Conservation (phyloP, 2,113 vertebrate genomes). For the Odocoileus virginianus region DNA sequence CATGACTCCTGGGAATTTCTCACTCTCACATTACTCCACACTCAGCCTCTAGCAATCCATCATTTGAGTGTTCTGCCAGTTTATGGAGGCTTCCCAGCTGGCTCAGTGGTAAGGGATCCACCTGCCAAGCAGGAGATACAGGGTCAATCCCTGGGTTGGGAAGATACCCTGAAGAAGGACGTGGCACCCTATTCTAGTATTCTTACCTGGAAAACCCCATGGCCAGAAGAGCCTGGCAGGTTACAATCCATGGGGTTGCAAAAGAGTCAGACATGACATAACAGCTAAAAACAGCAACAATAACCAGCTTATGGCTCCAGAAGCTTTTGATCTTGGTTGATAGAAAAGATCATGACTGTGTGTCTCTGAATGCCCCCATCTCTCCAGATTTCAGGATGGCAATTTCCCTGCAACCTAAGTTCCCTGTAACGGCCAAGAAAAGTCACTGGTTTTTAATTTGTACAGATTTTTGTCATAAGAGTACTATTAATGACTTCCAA, state of each 20-base stretch:
- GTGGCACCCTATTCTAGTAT: not conserved
- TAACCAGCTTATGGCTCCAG: not conserved
- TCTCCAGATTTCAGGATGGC: not conserved
- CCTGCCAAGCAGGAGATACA: not conserved
- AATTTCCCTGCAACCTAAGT: not conserved
- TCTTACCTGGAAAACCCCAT: not conserved
- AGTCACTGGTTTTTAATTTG: not conserved
- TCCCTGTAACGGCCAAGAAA: not conserved
- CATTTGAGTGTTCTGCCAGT: not conserved
- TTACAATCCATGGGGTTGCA: not conserved
- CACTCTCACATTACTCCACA: not conserved
- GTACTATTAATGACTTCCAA: not conserved
- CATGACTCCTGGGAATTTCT: not conserved
- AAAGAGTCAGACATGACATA: not conserved
- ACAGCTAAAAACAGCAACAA: not conserved
- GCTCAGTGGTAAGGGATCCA: not conserved
- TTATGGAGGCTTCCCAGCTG: not conserved
- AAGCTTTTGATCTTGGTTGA: not conserved
- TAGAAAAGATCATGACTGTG: not conserved
- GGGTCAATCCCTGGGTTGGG: not conserved
- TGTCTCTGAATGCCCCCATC: not conserved
- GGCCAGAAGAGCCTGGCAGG: not conserved
- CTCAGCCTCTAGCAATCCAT: not conserved
- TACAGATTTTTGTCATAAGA: not conserved
- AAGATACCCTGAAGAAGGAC: not conserved